Evolutionary conservation across 2,797 vertebrate genomes (phyloP), one percentile per base, ranked within the genome.

Genomic region (Eptatretus atami): DNA sequence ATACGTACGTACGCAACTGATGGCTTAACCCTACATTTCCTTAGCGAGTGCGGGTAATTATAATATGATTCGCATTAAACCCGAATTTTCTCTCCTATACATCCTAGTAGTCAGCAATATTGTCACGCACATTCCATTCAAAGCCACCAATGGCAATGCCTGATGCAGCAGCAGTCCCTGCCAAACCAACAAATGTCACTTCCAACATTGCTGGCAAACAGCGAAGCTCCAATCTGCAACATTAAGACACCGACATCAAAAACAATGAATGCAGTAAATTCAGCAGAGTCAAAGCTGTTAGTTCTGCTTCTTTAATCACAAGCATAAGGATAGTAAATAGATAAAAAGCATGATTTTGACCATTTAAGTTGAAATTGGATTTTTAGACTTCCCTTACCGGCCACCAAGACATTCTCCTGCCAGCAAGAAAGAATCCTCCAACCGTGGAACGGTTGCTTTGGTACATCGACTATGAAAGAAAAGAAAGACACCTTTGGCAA

Each of bases 151-250:
- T 84, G 1, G 84, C 84, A 55, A 88, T 68, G 77, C 82, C 84
- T 1, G 75, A 77, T 0, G 81, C 84, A 1, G 83, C 82, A 3
- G 79, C 82, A 0, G 82, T 84, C 63, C 83, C 84, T 1, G 84
- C 83, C 67, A 87, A 71, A 61, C 83, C 83, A 64, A 88, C 81
- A 53, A 87, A 87, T 86, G 83, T 82, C 84, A 1, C 82, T 86
- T 52, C 84, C 84, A 1, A 87, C 82, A 69, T 87, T 86, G 68
- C 83, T 86, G 68, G 82, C 83, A 65, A 87, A 87, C 65, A 86
- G 77, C 66, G 83, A 88, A 0, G 83, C 81, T 6, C 84, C 83
- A 1, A 88, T 81, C 83, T 88, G 68, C 61, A 54, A 63, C 57
- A 65, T 63, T 63, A 52, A 52, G n/a, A 66, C 8, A 52, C 3